Evolutionary conservation across 1,140 invertebrate genomes (phyloP).

Genomic region (Megalonaias nervosa): DNA sequence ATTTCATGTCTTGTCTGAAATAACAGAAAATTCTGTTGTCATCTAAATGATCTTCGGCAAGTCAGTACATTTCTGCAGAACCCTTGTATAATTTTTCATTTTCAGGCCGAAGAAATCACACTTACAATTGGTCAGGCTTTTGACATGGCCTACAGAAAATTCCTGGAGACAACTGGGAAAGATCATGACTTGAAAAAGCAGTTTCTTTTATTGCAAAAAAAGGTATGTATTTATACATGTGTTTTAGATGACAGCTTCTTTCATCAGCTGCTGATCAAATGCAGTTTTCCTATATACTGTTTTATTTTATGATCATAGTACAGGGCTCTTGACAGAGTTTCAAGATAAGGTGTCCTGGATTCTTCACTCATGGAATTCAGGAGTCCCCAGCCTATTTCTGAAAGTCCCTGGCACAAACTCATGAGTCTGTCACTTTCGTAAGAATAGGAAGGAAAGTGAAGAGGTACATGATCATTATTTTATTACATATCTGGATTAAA

Average conservation of each 20-base stretch:
- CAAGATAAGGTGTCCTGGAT: too few species aligned
- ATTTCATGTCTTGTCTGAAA: too few species aligned
- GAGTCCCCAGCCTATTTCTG: too few species aligned
- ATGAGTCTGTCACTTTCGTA: too few species aligned
- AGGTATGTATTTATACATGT: conserved; percentile 57
- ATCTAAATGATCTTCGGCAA: neutral
- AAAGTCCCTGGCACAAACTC: too few species aligned
- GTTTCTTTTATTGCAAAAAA: conserved; percentile 81
- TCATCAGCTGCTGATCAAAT: neutral
- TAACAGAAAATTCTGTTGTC: neutral
- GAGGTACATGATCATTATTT: too few species aligned
- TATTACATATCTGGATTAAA: too few species aligned
- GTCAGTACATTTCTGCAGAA: neutral
- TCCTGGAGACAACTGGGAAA: conserved; percentile 84
- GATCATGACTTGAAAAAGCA: conserved; percentile 83
- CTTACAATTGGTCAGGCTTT: conserved; percentile 98
- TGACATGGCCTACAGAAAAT: conserved; percentile 92
- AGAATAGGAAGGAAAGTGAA: too few species aligned
- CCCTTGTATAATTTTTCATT: conserved; percentile 18
- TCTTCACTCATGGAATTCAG: too few species aligned
- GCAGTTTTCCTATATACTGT: neutral
- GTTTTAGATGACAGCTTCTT: neutral
- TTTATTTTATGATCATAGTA: neutral
- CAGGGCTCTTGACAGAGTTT: too few species aligned
- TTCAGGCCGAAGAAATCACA: conserved; percentile 93